A percentile compares a stretch with the other conserved stretches of the same genome.
Conservation (phyloP, 2,888 invertebrate species). For the Petrophora chlorosata region DNA sequence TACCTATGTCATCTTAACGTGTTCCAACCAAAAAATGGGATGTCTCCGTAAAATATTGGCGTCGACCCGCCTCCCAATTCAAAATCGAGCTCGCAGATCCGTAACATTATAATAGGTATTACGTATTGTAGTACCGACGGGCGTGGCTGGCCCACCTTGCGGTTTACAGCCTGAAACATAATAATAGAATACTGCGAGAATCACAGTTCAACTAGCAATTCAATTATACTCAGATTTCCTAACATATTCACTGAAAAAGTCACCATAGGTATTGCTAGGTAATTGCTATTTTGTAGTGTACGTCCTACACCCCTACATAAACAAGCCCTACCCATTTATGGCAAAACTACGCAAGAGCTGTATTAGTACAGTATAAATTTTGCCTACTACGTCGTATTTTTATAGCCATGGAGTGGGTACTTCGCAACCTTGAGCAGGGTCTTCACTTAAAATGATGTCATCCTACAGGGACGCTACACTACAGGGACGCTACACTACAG, state of each 20-base stretch:
- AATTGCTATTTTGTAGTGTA: conserved; percentile 1
- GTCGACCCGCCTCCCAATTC: conserved; percentile 44
- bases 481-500: conserved; percentile 15
- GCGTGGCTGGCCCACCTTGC: conserved; percentile 60
- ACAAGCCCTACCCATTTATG: conserved; percentile 7
- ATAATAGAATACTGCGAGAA: conserved; percentile 6
- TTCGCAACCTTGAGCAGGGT: conserved; percentile 24
- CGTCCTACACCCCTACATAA: not conserved
- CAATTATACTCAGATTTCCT: conserved; percentile 17
- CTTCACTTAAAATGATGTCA: conserved; percentile 30
- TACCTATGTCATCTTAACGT: not conserved
- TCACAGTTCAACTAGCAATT: conserved; percentile 2
- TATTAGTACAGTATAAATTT: too few species aligned
- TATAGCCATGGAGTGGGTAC: conserved; percentile 21
- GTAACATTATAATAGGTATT: conserved; percentile 48
- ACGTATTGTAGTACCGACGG: conserved; percentile 33
- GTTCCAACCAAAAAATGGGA: conserved; percentile 5
- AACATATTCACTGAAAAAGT: conserved; percentile 10
- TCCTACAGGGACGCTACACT: not conserved
- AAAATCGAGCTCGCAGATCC: conserved; percentile 52
- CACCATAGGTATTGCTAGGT: too few species aligned
- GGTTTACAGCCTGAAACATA: conserved; percentile 39
- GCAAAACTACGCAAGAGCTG: conserved; percentile 2
- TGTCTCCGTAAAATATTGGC: conserved; percentile 44
- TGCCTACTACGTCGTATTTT: conserved; percentile 11